Evolutionary conservation across 2,797 vertebrate genomes (phyloP), one percentile per base, ranked within the genome.

Genomic region (Neomorphus geoffroyi): DNA sequence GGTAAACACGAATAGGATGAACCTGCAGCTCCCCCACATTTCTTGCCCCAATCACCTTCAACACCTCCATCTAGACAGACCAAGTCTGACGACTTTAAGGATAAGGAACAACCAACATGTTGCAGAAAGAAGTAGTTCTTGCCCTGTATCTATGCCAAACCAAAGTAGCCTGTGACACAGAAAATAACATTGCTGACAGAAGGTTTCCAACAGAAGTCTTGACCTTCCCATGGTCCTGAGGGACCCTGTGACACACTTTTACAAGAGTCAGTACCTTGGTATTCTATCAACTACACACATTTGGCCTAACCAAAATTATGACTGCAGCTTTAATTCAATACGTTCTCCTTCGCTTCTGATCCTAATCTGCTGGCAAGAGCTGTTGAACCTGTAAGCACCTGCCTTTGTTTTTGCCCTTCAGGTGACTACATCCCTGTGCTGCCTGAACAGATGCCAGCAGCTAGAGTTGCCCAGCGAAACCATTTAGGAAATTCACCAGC

Each of bases 401-500:
- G 39, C n/a, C n/a, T 53, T 71, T 58, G 64, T n/a, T 62, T 35
- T 54, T 48, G 60, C 56, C 86, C 79, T 80, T 93, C 62, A 85
- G 33, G 65, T 72, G 78, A 88, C 83, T 72, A 56, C 35, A 0
- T 50, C 57, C n/a, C 86, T 35, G 54, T 18, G 67, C 57, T 73
- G 58, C 61, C 66, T 74, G 62, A 96, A 79, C 32, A 73, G 84
- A 78, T 67, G 91, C 75, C 92, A 89, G 79, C 71, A 90, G 62
- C 58, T 53, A 53, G 46, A 72, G 60, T 14, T 58, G 37, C 78
- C 81, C 37, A 72, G 80, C 64, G 87, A 85, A 92, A 70, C 13
- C 65, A 46, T 30, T 41, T 10, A 48, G 24, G 45, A 73, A 88
- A 85, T 46, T 61, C 87, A 82, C 33, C 54, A 82, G 64, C 65